Evolutionary conservation across 2,888 invertebrate genomes (phyloP).

Genomic region (Dasypogon diadema): DNA sequence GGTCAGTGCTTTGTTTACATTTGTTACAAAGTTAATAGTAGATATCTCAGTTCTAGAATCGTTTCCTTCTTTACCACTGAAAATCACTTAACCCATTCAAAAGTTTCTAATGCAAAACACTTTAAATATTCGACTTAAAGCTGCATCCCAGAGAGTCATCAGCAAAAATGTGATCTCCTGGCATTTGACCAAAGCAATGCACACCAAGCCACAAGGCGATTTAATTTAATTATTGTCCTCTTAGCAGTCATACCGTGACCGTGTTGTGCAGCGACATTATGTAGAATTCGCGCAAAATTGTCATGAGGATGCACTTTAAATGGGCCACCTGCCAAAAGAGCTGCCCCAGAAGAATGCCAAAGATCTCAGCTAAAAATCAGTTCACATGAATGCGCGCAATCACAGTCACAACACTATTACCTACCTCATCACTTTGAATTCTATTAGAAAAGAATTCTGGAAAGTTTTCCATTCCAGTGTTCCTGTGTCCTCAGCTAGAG

Average conservation of each 20-base stretch:
- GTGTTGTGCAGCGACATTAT: slow-evolving; percentile 24
- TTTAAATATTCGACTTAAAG: neutral
- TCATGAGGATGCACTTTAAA: slow-evolving; percentile 8
- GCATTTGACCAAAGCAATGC: slow-evolving; percentile 10
- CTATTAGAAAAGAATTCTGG: neutral
- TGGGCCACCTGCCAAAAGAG: slow-evolving; percentile 17
- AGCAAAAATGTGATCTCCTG: slow-evolving; percentile 19
- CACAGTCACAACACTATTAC: neutral
- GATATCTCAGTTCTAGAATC: too few relatives aligned
- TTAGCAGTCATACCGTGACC: slow-evolving; percentile 19
- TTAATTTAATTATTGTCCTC: slow-evolving; percentile 32
- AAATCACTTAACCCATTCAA: neutral
- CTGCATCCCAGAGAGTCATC: neutral
- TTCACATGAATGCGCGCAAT: neutral
- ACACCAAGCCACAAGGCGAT: neutral
- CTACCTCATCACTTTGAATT: neutral
- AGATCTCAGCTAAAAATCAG: slow-evolving; percentile 16
- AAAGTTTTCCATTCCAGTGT: too few relatives aligned
- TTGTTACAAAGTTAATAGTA: too few relatives aligned
- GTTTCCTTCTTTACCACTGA: too few relatives aligned
- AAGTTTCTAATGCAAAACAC: neutral
- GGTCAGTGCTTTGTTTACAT: too few relatives aligned
- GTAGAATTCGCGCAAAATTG: slow-evolving; percentile 27
- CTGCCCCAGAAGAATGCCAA: slow-evolving; percentile 35
- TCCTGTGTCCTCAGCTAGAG: too few relatives aligned